Percentiles rank a stretch among this genome's conserved stretches.
Conservation (phyloP, 2,797 vertebrate genomes). For the Fratercula arctica region DNA sequence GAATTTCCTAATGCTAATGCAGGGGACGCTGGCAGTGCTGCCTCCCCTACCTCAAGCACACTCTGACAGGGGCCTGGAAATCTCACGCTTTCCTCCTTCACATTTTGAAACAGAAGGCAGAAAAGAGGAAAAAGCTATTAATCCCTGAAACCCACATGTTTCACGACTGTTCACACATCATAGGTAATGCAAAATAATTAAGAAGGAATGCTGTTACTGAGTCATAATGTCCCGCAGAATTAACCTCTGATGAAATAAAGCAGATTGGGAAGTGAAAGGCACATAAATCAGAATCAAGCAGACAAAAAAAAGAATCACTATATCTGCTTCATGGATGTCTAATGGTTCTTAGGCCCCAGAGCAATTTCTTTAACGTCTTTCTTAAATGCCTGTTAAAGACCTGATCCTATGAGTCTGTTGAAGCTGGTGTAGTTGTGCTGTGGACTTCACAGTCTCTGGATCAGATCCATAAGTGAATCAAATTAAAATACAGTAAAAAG, state of each 20-base stretch:
- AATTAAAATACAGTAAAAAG: background rate
- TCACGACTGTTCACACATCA: background rate
- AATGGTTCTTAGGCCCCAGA: background rate
- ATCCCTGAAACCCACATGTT: background rate
- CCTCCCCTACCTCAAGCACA: background rate
- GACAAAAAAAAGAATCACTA: background rate
- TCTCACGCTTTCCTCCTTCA: background rate
- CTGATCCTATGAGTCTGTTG: background rate
- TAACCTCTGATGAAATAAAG: constrained; percentile 13
- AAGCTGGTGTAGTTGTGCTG: background rate
- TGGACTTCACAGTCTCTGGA: background rate
- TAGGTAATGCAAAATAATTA: constrained; percentile 9
- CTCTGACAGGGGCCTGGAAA: background rate
- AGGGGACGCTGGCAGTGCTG: background rate
- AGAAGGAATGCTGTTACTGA: background rate
- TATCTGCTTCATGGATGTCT: background rate
- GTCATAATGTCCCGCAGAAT: background rate
- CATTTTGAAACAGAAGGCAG: background rate
- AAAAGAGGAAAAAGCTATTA: background rate
- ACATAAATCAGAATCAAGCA: background rate
- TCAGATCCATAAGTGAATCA: background rate
- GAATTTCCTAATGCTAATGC: background rate
- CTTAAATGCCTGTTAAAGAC: background rate
- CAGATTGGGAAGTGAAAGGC: background rate
- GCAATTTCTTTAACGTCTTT: background rate